A percentile compares a stretch with the other conserved stretches of the same genome.
phyloP scores from a whole-genome alignment of 2,888 invertebrate genomes.

The Danaus chrysippus region DNA sequence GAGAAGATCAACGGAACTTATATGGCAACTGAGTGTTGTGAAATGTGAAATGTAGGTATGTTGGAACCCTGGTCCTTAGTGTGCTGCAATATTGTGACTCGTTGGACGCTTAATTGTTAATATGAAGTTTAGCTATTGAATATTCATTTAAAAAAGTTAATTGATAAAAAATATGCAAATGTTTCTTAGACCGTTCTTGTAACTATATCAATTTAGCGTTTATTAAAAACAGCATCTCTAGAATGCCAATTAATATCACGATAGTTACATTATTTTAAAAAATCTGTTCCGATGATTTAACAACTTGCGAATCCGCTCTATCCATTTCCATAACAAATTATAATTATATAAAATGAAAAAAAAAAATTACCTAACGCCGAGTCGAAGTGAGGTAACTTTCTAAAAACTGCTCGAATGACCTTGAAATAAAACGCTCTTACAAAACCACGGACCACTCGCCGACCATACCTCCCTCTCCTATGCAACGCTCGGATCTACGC shows the following conservation, averaged over 20 bases:
- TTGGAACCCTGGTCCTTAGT: constrained; percentile 12
- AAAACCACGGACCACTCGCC: constrained; percentile 74
- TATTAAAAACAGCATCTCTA: no score
- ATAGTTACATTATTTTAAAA: no score
- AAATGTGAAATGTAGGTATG: constrained; percentile 55
- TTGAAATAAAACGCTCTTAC: constrained; percentile 78
- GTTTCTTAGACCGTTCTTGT: no score
- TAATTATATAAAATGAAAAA: constrained; percentile 32
- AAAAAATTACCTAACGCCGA: constrained; percentile 59
- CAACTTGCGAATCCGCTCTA: neutral
- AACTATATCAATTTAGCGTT: no score
- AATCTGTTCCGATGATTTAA: neutral
- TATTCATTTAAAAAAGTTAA: neutral
- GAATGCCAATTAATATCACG: no score
- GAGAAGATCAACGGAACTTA: constrained; percentile 65
- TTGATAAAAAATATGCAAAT: no score
- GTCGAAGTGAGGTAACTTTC: constrained; percentile 72
- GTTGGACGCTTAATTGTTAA: neutral
- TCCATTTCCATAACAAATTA: neutral
- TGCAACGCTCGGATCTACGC: constrained; percentile 61
- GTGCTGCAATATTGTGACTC: constrained; percentile 26
- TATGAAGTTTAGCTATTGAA: neutral
- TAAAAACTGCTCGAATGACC: constrained; percentile 78
- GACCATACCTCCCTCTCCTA: constrained; percentile 56
- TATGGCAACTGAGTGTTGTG: constrained; percentile 55